Base-by-base conservation (phyloP, 2,797 vertebrate genomes). In the Poeciliopsis turneri region DNA sequence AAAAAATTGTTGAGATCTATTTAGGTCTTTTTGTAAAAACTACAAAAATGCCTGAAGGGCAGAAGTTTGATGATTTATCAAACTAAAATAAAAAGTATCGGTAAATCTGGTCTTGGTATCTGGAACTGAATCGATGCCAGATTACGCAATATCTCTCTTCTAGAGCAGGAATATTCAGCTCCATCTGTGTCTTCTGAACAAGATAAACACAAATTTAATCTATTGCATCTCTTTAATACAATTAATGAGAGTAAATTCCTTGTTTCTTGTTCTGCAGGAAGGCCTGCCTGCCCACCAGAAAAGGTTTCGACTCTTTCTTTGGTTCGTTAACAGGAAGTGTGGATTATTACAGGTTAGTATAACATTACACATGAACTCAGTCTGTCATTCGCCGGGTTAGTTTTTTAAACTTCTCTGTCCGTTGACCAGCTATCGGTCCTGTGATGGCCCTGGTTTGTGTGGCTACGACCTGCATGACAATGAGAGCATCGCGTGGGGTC, bases 251-350 rank as follows among this genome's bases (percentile, higher is more conserved):
- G n/a, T 30, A 59, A 59, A 59, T 18, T 39, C 10, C 47, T 45
- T 70, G 11, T 51, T 23, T 12, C n/a, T 23, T 77, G 23, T 30
- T 66, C 41, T 84, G 5, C 72, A 94, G 93, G 84, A 94, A 88
- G 80, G 89, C 91, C 1, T 99, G 98, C 75, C 93, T 99, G 87
- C 98, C 98, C 49, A 99, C 98, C 1, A 96, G 97, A 1, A 96
- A 97, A 43, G 98, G 98, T 20, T 99, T 99, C 0, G 95, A 99
- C 94, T 97, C 94, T 74, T 99, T 97, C 95, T 96, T 99, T 77
- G 98, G 98, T 74, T 98, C 98, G 0, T 88, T 99, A 89, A 99
- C 98, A 0, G 98, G 98, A 87, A 99, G 98, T 0, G 98, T 99
- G 86, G 97, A 98, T 92, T 98, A 99, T 88, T 99, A 98, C 90